A percentile compares a stretch with the other conserved stretches of the same genome.
Conservation (phyloP, 2,113 vertebrate genomes). For the Corvus cornix region DNA sequence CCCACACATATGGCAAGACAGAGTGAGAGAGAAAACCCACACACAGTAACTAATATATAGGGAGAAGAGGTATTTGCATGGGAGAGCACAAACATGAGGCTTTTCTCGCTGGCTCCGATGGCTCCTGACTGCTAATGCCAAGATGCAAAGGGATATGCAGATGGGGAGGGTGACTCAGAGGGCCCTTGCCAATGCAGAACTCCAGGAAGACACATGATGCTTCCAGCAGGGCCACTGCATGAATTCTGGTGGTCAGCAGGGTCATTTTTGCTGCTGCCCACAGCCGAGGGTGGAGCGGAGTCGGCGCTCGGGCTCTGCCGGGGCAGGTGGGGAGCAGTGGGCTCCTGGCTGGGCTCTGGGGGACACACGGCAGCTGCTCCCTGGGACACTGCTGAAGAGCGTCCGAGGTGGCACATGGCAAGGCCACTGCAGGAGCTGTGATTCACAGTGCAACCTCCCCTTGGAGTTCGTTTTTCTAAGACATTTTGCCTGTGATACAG, state of each 20-base stretch:
- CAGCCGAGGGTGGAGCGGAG: not conserved
- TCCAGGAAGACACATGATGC: not conserved
- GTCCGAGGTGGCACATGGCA: not conserved
- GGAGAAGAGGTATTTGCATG: slow-evolving; percentile 61
- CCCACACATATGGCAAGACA: slow-evolving; percentile 73
- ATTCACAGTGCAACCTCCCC: not conserved
- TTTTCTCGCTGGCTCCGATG: not conserved
- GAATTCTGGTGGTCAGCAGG: not conserved
- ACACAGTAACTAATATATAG: slow-evolving; percentile 63
- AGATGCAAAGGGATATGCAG: slow-evolving; percentile 41
- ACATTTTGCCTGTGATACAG: not conserved
- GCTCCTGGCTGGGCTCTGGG: not conserved
- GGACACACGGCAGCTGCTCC: not conserved
- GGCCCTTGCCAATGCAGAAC: not conserved
- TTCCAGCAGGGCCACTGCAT: not conserved
- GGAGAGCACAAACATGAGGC: slow-evolving; percentile 51
- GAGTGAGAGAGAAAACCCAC: slow-evolving; percentile 66
- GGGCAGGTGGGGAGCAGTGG: not conserved
- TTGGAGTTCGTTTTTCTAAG: not conserved
- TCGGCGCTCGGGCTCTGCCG: not conserved
- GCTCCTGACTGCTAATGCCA: not conserved
- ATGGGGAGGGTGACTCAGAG: slow-evolving; percentile 6
- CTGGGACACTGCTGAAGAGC: not conserved
- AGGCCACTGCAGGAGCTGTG: not conserved
- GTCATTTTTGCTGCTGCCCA: not conserved